These are phyloP conservation scores for Lycophotia porphyrea DNA, from an alignment of 2,888 invertebrate genomes.

Conservation along the genomic window DNA sequence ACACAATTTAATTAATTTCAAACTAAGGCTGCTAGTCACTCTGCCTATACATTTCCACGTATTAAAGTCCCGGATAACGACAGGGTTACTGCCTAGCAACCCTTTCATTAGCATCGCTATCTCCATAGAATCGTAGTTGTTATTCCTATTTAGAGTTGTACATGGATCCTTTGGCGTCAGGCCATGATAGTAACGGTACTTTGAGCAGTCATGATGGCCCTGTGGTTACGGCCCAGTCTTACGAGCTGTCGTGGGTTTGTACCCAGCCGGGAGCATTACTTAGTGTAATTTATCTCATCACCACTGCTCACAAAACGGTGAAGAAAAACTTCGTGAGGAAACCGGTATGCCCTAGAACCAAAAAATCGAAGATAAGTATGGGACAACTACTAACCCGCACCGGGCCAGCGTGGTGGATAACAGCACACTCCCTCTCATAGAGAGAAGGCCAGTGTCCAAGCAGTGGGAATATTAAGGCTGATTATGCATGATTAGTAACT, in stretches of 20 bases:
- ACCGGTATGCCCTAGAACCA: neutral
- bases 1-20: slow-evolving; percentile 10
- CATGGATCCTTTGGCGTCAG: neutral
- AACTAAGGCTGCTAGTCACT: slow-evolving; percentile 6
- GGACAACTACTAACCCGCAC: neutral
- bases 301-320: neutral
- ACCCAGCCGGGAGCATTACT: neutral
- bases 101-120: slow-evolving; percentile 27
- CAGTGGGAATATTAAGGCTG: neutral
- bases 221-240: neutral
- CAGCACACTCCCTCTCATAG: neutral
- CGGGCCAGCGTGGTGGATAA: neutral
- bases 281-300: neutral
- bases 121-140: neutral
- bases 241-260: neutral
- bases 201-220: neutral
- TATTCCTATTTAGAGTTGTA: neutral
- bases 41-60: slow-evolving; percentile 1
- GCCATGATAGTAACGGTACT: neutral
- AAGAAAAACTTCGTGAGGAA: neutral
- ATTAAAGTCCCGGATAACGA: slow-evolving; percentile 9
- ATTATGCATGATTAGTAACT: neutral
- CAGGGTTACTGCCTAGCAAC: slow-evolving; percentile 1
- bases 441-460: neutral
- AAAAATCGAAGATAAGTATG: neutral